phyloP scores from a whole-genome alignment of 2,113 vertebrate genomes.

The Lophura nycthemera region DNA sequence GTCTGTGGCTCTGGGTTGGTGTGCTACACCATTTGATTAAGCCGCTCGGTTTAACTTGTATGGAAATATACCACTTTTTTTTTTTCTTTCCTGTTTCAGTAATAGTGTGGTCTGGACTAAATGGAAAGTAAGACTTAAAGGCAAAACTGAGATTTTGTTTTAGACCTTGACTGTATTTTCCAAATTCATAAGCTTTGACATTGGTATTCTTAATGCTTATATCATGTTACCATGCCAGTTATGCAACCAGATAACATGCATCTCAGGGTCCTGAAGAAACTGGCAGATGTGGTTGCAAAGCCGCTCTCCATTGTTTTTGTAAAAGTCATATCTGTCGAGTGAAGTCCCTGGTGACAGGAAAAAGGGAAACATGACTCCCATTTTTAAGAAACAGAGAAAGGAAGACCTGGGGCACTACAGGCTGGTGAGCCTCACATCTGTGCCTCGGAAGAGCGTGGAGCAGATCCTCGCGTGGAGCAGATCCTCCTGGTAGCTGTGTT shows the following conservation, averaged over 20 bases:
- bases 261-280: not conserved
- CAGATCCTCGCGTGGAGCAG: no score
- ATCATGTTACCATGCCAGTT: not conserved
- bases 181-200: not conserved
- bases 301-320: not conserved
- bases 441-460: no score
- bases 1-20: not conserved
- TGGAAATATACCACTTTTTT: not conserved
- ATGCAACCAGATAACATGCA: not conserved
- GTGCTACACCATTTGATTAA: not conserved
- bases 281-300: not conserved
- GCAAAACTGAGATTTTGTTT: not conserved
- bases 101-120: not conserved
- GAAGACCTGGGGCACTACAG: no score
- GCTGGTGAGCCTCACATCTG: no score
- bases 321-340: not conserved
- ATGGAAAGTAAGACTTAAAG: not conserved
- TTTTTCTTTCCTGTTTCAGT: not conserved
- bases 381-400: no score
- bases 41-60: not conserved
- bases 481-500: no score
- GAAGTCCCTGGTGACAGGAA: not conserved
- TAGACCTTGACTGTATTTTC: not conserved
- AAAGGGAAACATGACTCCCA: not conserved
- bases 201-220: not conserved